Percentiles rank a stretch among this genome's conserved stretches.
Conservation (phyloP, 1,140 invertebrate genomes). For the Caenorhabditis inopinata region DNA sequence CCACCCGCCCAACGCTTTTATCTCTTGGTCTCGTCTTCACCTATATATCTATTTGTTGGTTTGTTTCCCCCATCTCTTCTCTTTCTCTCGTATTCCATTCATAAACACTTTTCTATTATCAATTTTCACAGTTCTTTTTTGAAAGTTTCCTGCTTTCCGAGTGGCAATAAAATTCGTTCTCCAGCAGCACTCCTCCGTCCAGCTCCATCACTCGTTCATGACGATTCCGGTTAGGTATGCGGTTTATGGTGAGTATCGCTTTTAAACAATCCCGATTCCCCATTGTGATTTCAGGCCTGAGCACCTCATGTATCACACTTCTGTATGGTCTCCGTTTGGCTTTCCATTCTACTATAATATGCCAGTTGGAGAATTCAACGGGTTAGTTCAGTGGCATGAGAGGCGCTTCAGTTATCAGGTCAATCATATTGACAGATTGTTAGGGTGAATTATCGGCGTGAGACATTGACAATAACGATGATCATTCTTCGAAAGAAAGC, state of each 20-base stretch:
- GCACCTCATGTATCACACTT: conserved; percentile 14
- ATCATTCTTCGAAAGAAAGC: not conserved
- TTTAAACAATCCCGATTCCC: not conserved
- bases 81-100: not conserved
- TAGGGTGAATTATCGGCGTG: not conserved
- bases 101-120: not conserved
- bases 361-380: conserved; percentile 19
- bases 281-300: not conserved
- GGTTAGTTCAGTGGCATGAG: not conserved
- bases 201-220: not conserved
- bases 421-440: conserved; percentile 13
- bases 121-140: not conserved
- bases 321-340: conserved; percentile 1
- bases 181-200: too few relatives aligned
- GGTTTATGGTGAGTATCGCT: not conserved
- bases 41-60: not conserved
- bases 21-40: not conserved
- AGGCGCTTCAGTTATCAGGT: not conserved
- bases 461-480: not conserved
- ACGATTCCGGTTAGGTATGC: not conserved
- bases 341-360: conserved; percentile 16
- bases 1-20: not conserved
- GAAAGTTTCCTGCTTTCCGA: not conserved
- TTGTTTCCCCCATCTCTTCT: not conserved
- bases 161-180: not conserved